A percentile compares a stretch with the other conserved stretches of the same genome.
Evolutionary conservation across 1,140 invertebrate species (phyloP).

Genomic region (Hyposmocoma kahamanoa): DNA sequence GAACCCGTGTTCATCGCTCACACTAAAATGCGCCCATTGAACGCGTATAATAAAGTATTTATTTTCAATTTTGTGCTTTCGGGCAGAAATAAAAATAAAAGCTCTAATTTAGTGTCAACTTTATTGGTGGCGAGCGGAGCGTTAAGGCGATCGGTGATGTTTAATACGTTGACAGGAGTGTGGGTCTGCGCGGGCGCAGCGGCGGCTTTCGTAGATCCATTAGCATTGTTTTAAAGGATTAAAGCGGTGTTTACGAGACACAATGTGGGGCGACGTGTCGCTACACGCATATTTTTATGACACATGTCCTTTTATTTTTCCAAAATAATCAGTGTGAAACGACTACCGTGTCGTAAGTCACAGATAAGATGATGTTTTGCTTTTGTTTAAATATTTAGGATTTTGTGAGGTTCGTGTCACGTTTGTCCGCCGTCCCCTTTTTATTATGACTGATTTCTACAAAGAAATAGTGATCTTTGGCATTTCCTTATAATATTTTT

Average conservation of each 20-base stretch:
- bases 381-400: slow-evolving; percentile 18
- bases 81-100: slow-evolving; percentile 52
- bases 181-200: too few relatives aligned
- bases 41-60: slow-evolving; percentile 69
- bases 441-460: too few relatives aligned
- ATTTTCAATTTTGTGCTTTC: slow-evolving; percentile 63
- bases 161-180: slow-evolving; percentile 63
- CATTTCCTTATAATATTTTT: too few relatives aligned
- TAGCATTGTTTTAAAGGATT: slow-evolving; percentile 73
- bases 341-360: slow-evolving; percentile 53
- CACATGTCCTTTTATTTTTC: slow-evolving; percentile 57
- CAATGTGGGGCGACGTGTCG: slow-evolving; percentile 43
- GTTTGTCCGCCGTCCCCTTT: too few relatives aligned
- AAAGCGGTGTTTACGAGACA: slow-evolving; percentile 46
- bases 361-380: slow-evolving; percentile 39
- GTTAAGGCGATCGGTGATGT: slow-evolving; percentile 57
- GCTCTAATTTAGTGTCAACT: slow-evolving; percentile 68
- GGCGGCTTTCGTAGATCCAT: slow-evolving; percentile 62
- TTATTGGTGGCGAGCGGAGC: slow-evolving; percentile 63
- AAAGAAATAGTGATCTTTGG: too few relatives aligned
- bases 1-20: slow-evolving; percentile 72
- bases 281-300: slow-evolving; percentile 63
- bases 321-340: slow-evolving; percentile 56
- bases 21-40: slow-evolving; percentile 69
- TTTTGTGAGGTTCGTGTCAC: neutral